These are phyloP conservation scores for Drosophila eohydei DNA, from an alignment of 2,888 invertebrate species.

Conservation along the genomic window DNA sequence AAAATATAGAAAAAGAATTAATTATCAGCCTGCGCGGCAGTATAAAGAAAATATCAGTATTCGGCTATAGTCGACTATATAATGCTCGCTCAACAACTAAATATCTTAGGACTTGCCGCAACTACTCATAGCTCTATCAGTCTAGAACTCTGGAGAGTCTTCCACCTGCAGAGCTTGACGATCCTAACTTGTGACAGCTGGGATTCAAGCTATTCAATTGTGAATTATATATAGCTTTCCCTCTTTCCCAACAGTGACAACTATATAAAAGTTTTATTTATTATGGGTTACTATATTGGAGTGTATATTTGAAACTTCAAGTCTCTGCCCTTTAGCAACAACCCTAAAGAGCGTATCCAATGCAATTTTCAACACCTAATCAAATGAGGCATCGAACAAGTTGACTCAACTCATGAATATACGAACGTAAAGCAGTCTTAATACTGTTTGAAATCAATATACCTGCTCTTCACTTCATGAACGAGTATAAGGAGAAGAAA, in stretches of 20 bases:
- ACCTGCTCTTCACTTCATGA: background rate
- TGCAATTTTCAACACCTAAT: background rate
- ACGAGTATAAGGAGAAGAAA: background rate
- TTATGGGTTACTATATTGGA: background rate
- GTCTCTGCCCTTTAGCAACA: background rate
- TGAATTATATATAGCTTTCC: no score
- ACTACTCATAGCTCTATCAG: no score
- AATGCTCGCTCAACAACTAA: background rate
- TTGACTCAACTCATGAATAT: background rate
- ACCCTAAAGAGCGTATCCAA: background rate
- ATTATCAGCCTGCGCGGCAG: constrained; percentile 14
- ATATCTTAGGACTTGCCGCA: background rate
- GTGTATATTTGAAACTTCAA: no score
- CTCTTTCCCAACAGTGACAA: no score
- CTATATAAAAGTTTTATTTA: no score
- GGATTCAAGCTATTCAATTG: no score
- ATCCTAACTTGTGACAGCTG: no score
- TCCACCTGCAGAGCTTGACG: no score
- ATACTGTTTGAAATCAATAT: background rate
- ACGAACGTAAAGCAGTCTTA: no score
- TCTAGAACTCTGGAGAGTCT: no score
- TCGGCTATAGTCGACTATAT: background rate
- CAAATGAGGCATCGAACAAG: background rate
- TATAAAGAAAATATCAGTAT: constrained; percentile 19
- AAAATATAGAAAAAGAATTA: constrained; percentile 6